A percentile compares a stretch with the other conserved stretches of the same genome.
Conservation (phyloP, 2,888 invertebrate genomes). For the Nudaria mundana region DNA sequence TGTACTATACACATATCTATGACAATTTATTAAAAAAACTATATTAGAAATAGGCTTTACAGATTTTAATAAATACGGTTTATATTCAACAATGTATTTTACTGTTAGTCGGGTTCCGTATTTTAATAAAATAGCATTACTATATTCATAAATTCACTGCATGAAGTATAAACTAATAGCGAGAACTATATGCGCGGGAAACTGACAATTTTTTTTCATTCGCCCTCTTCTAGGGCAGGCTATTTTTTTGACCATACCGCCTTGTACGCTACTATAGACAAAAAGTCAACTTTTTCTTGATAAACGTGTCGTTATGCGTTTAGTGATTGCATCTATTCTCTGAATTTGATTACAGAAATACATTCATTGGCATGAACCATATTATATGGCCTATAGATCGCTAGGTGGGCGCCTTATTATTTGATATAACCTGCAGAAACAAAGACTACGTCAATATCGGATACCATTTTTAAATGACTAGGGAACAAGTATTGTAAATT, state of each 20-base stretch:
- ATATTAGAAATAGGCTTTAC: constrained; percentile 14
- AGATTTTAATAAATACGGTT: constrained; percentile 14
- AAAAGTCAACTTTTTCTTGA: too few species aligned
- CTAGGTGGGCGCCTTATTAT: constrained; percentile 33
- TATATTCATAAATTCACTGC: too few species aligned
- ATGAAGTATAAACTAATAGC: too few species aligned
- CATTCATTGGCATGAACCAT: constrained; percentile 6
- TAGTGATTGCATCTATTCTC: background rate
- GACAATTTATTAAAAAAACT: constrained; percentile 16
- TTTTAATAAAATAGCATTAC: too few species aligned
- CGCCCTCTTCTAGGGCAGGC: too few species aligned
- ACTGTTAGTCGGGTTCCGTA: too few species aligned
- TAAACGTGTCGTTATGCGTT: background rate
- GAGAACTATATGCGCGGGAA: too few species aligned
- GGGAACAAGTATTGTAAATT: constrained; percentile 57
- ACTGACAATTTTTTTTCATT: too few species aligned
- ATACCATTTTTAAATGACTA: constrained; percentile 29
- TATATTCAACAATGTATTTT: too few species aligned
- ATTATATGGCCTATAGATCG: constrained; percentile 27
- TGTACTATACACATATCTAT: constrained; percentile 25
- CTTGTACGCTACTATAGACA: background rate
- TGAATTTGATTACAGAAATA: too few species aligned
- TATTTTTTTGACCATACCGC: background rate
- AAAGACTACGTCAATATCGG: constrained; percentile 12
- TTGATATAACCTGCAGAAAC: constrained; percentile 6